Base-by-base conservation (phyloP, 2,888 invertebrate species). In the Agrypnus murinus region DNA sequence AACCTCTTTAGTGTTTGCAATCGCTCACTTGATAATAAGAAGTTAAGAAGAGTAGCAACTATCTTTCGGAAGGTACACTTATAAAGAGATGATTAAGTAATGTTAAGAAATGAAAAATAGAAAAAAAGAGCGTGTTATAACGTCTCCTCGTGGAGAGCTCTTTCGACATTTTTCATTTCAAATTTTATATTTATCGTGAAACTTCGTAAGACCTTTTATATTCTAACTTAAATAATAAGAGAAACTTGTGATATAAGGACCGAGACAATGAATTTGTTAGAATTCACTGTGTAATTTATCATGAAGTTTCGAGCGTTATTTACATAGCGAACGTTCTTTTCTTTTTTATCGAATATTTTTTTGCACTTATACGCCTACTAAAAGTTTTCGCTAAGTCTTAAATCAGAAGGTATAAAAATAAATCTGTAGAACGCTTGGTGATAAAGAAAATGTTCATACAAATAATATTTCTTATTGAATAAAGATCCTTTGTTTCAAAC, bases 201-300 rank as follows among this genome's bases (percentile, higher is more conserved):
- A 58, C 17, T 58, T 58, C 31, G 19, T 58, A 58, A 58, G 40
- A 58, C 58, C 58, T 31, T 58, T 58, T 58, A 58, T 58, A 58
- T 58, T 58, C 43, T 40, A 58, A 58, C 58, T 58, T 43, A 58
- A 58, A 58, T 58, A 58, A 58, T 58, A 58, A 58, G 58, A 58
- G 58, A 58, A 58, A 38, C 43, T 58, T 38, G 43, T 43, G 58
- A 58, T 58, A 58, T 43, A 58, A 43, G 58, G 58, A 43, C 58
- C 58, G 58, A 58, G 58, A 58, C 58, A 58, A 58, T 58, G 58
- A 58, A 58, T 58, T 58, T 58, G 43, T 58, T 58, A 17, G 58
- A 55, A 36, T 55, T 58, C 55, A 17, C 12, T 8, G 58, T 8
- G 58, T 43, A 58, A 58, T 58, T 58, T 58, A 58, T 58, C 58